A percentile compares a stretch with the other conserved stretches of the same genome.
Conservation (phyloP, 2,113 vertebrate genomes). For the Leptodactylus fuscus region DNA sequence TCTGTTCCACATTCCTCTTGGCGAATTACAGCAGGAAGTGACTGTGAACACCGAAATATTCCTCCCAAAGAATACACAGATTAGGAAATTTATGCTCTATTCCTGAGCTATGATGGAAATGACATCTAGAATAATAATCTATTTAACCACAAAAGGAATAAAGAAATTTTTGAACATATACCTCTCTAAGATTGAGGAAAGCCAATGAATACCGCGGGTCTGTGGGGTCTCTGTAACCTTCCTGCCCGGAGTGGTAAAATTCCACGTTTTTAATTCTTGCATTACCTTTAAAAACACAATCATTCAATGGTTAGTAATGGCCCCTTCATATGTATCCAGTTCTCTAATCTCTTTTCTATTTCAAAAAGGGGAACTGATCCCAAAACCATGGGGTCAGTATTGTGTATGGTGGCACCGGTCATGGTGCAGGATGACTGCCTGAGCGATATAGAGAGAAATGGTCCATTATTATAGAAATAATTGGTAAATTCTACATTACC, state of each 20-base stretch:
- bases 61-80: too few species aligned
- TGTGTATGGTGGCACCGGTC: not conserved
- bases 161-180: slow-evolving; percentile 61
- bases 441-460: too few species aligned
- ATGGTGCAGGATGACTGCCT: too few species aligned
- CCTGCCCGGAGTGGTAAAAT: slow-evolving; percentile 84
- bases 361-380: not conserved
- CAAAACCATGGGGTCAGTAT: not conserved
- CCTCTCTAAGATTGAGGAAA: slow-evolving; percentile 81
- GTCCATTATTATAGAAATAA: too few species aligned
- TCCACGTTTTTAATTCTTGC: slow-evolving; percentile 87
- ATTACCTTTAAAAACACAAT: slow-evolving; percentile 71
- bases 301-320: not conserved
- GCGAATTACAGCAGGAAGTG: too few species aligned
- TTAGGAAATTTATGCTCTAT: too few species aligned
- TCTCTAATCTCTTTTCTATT: not conserved
- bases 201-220: slow-evolving; percentile 84
- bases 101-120: too few species aligned
- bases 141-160: too few species aligned
- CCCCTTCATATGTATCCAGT: too few species aligned
- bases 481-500: slow-evolving; percentile 67
- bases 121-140: too few species aligned
- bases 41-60: too few species aligned
- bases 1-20: too few species aligned
- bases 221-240: slow-evolving; percentile 75